Evolutionary conservation across 2,888 invertebrate genomes (phyloP), one percentile per base, ranked within the genome.

Genomic region (Tetragonula carbonaria): DNA sequence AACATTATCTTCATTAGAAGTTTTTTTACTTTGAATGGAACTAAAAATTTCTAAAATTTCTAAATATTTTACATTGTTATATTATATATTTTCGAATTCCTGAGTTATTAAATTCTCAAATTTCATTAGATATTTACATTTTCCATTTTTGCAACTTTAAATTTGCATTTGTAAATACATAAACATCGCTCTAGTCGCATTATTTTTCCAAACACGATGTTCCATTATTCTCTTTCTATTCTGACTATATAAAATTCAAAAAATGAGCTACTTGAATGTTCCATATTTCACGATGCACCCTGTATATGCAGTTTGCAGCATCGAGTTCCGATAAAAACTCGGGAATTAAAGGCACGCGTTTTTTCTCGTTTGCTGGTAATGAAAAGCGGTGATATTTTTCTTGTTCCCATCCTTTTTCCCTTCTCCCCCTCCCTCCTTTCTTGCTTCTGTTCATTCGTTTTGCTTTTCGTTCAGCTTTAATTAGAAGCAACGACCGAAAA

Each of bases 301-400:
- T 74, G 21, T 63, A 67, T 16, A 55, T 75, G 18, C 38, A 67
- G 38, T 55, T 75, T 57, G 57, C 53, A 67, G 59, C 45, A 78
- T 71, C 71, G 78, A 65, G 63, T 78, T 78, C 72, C 72, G 72
- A 78, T 78, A 72, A 78, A 71, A 72, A 78, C 65, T 62, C 72
- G 21, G 45, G 78, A 72, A 78, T 55, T 72, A 72, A 78, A 72
- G 72, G 65, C 71, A 65, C 38, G 45, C 78, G 72, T 71, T 77
- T 70, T 62, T 77, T 21, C 70, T 77, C 51, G 70, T 51, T 77
- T 33, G 68, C 77, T 66, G 66, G 38, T 67, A 75, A 75, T 75
- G 55, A 75, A 75, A 23, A 75, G 45, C 38, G 55, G 66, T 74
- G 66, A 67, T 74, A 74, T 66, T 74, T 66, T 45, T 51, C 74